phyloP scores from a whole-genome alignment of 2,888 invertebrate species.

The Nineta flava region DNA sequence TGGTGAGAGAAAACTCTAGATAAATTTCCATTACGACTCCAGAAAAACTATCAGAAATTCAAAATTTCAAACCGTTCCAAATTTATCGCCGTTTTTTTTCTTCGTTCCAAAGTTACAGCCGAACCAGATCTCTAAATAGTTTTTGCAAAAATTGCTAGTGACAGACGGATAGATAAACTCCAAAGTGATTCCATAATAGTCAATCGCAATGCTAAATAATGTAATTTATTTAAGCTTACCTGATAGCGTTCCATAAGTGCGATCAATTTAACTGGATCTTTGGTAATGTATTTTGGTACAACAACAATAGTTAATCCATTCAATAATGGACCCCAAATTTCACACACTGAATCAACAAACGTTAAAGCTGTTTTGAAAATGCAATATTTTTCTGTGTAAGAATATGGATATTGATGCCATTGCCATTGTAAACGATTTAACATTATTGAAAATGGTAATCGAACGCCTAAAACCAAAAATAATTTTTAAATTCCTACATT shows the following conservation, averaged over 20 bases:
- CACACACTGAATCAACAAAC: conserved; percentile 79
- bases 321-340: conserved; percentile 74
- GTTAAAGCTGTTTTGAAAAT: conserved; percentile 84
- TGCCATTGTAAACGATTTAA: conserved; percentile 81
- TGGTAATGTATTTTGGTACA: conserved; percentile 53
- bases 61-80: neutral
- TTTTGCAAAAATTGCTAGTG: too few species aligned
- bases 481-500: too few species aligned
- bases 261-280: conserved; percentile 63
- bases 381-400: conserved; percentile 46
- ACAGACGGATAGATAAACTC: too few species aligned
- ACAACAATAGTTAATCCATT: conserved; percentile 56
- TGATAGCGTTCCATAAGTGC: conserved; percentile 49
- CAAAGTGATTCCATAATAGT: neutral
- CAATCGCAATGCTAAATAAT: neutral
- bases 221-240: conserved; percentile 26
- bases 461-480: conserved; percentile 49
- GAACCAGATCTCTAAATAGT: too few species aligned
- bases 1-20: too few species aligned
- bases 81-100: too few species aligned
- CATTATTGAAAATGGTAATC: conserved; percentile 57
- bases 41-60: too few species aligned
- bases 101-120: too few species aligned
- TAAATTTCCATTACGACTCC: too few species aligned
- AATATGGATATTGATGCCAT: conserved; percentile 65